A percentile compares a stretch with the other conserved stretches of the same genome.
Conservation (phyloP, 2,888 invertebrate species). For the Pristionchus exspectatus region DNA sequence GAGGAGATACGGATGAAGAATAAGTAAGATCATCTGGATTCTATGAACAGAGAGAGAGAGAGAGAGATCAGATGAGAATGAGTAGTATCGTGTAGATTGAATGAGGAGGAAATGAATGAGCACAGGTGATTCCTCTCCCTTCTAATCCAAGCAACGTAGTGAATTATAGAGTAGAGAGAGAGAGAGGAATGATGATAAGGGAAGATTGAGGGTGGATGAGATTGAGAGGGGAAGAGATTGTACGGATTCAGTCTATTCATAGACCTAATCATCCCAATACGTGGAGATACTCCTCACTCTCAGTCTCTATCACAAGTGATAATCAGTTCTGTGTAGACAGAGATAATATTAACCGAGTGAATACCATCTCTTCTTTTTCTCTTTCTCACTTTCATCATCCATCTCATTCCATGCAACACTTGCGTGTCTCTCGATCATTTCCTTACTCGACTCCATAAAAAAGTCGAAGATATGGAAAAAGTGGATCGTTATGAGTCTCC, state of each 20-base stretch:
- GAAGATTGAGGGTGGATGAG: slow-evolving; percentile 28
- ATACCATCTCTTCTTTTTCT: background rate
- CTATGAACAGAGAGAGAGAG: background rate
- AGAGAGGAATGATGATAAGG: slow-evolving; percentile 24
- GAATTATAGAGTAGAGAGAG: slow-evolving; percentile 34
- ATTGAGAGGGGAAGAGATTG: background rate
- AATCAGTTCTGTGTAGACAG: background rate
- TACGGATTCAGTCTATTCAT: slow-evolving; percentile 23
- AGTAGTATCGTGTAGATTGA: background rate
- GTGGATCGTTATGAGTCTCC: background rate
- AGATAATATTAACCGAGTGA: background rate
- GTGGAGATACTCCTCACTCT: background rate
- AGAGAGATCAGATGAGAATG: no score
- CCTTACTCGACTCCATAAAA: slow-evolving; percentile 2
- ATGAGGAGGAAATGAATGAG: background rate
- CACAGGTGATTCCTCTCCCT: slow-evolving; percentile 59
- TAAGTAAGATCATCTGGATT: background rate
- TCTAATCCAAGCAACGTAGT: slow-evolving; percentile 5
- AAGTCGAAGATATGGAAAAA: slow-evolving; percentile 40
- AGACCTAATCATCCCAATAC: background rate
- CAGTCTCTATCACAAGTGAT: background rate
- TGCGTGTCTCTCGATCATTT: slow-evolving; percentile 49
- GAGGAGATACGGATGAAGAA: background rate
- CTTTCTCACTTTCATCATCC: background rate
- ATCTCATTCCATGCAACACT: slow-evolving; percentile 11